Conservation (phyloP, 2,113 vertebrate species). For the Cyanistes caeruleus region DNA sequence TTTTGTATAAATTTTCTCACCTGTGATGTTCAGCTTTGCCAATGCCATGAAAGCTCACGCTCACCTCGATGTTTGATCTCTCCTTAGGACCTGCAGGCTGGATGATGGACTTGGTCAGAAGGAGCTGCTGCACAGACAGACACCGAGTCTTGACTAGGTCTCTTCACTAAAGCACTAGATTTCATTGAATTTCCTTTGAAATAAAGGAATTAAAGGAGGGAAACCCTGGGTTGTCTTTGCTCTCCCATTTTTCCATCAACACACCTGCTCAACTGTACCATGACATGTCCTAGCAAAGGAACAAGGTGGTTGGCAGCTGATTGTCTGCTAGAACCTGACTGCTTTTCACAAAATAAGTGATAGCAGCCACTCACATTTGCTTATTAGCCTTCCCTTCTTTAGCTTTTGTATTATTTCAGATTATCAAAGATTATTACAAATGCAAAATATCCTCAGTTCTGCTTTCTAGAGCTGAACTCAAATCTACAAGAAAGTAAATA, state of each 20-base stretch:
- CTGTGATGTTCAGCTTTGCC: not conserved
- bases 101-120: accelerated
- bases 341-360: not conserved
- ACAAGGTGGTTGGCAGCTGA: not conserved
- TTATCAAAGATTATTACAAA: not conserved
- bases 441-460: not conserved
- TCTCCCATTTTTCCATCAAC: not conserved
- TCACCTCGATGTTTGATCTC: not conserved
- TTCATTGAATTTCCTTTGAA: not conserved
- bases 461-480: not conserved
- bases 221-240: not conserved
- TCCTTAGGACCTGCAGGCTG: no score
- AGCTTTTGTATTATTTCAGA: not conserved
- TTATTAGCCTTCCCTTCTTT: not conserved
- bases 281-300: not conserved
- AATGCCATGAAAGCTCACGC: accelerated
- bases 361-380: not conserved
- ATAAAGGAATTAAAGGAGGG: not conserved
- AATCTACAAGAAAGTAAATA: not conserved
- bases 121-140: accelerated
- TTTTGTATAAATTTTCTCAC: accelerated
- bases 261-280: not conserved
- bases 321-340: not conserved
- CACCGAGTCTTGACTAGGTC: accelerated
- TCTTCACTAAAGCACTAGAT: not conserved